Percentiles rank a stretch among this genome's conserved stretches.
Conservation (phyloP, 2,113 vertebrate species). For the Sinocyclocheilus maitianheensis region DNA sequence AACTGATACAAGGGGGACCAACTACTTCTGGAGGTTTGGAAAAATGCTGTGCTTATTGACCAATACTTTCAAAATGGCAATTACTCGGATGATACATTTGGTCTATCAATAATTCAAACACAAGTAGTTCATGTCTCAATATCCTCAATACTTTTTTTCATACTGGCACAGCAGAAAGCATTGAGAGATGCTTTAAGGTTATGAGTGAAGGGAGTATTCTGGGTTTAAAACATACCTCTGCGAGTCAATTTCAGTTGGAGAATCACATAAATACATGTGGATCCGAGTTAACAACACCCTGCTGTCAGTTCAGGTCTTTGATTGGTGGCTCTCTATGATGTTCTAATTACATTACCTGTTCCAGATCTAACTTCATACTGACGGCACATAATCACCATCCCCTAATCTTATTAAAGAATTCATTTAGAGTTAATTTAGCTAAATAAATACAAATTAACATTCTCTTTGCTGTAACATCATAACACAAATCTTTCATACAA, state of each 20-base stretch:
- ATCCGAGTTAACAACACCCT: neutral
- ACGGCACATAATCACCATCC: neutral
- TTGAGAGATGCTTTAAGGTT: neutral
- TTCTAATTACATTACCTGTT: constrained; percentile 2
- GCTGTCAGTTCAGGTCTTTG: neutral
- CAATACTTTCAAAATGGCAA: neutral
- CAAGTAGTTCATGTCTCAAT: neutral
- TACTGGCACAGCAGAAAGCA: neutral
- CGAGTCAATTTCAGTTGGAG: neutral
- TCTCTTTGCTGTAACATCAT: neutral
- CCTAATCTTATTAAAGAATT: constrained; percentile 23
- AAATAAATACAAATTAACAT: neutral
- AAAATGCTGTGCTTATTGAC: neutral
- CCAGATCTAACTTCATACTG: constrained; percentile 10
- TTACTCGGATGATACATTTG: neutral
- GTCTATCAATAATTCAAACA: neutral
- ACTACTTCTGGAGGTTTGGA: neutral
- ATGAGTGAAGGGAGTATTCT: neutral
- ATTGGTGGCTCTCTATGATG: constrained; percentile 17
- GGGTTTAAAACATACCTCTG: constrained; percentile 7
- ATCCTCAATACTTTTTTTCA: neutral
- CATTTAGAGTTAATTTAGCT: neutral
- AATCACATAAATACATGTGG: neutral
- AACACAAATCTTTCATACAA: neutral
- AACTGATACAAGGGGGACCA: neutral